Conservation (phyloP, 2,888 invertebrate species). For the Caenorhabditis angaria region DNA sequence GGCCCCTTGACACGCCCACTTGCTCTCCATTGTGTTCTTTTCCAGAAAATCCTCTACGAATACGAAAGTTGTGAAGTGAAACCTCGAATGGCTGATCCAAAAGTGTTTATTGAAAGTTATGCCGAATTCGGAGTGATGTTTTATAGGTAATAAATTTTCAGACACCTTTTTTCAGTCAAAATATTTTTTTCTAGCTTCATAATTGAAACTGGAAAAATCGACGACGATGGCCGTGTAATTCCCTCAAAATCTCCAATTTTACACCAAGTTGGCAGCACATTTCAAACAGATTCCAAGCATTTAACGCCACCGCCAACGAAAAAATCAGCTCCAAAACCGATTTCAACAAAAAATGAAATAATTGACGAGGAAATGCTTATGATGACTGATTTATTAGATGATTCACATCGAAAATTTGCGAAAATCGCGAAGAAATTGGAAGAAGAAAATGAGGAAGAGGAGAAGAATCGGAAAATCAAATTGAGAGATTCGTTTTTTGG, state of each 20-base stretch:
- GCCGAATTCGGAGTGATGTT: conserved; percentile 38
- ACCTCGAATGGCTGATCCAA: conserved; percentile 14
- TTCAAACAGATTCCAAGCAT: neutral
- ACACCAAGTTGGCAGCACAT: neutral
- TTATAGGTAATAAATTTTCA: conserved; percentile 18
- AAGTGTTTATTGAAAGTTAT: conserved; percentile 16
- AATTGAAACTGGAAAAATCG: conserved; percentile 22
- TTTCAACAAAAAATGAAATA: neutral
- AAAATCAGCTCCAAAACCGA: neutral
- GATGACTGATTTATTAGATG: conserved; percentile 24
- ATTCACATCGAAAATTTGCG: conserved; percentile 27
- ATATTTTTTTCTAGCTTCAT: conserved; percentile 13
- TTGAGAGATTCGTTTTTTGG: conserved; percentile 27
- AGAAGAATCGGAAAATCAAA: neutral
- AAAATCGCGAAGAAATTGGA: conserved; percentile 20
- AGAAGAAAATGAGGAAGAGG: conserved; percentile 4
- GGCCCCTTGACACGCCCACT: neutral
- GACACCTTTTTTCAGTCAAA: too few relatives aligned
- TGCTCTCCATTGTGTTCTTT: neutral
- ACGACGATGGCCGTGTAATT: conserved; percentile 28
- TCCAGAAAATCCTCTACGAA: conserved; percentile 42
- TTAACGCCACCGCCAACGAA: neutral
- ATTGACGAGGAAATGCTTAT: conserved; percentile 25
- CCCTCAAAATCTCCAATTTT: conserved; percentile 21
- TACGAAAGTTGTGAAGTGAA: conserved; percentile 23